phyloP scores from a whole-genome alignment of 2,797 vertebrate species.

The Karalla daura region DNA sequence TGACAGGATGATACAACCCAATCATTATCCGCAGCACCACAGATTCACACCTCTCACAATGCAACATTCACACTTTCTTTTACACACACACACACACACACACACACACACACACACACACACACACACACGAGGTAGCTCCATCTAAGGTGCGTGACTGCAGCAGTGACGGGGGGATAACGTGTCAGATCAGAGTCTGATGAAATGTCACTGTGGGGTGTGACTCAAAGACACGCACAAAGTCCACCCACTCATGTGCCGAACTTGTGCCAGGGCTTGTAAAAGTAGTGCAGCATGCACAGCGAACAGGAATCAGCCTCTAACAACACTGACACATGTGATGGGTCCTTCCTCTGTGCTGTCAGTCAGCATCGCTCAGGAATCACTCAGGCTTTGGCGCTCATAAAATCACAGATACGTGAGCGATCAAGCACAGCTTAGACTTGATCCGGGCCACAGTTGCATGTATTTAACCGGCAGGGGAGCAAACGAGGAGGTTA shows the following conservation, averaged over 20 bases:
- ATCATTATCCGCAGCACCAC: slow-evolving; percentile 46
- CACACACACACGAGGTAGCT: neutral
- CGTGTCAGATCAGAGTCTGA: slow-evolving; percentile 50
- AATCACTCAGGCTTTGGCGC: slow-evolving; percentile 36
- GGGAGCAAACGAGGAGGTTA: slow-evolving; percentile 27
- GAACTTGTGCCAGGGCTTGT: slow-evolving; percentile 28
- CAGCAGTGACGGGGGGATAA: slow-evolving; percentile 51
- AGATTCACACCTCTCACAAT: slow-evolving; percentile 47
- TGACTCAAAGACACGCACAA: slow-evolving; percentile 10
- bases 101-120: neutral
- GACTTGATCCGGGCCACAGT: slow-evolving; percentile 44
- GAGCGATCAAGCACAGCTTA: slow-evolving; percentile 9
- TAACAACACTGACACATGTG: slow-evolving; percentile 2
- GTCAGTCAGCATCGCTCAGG: slow-evolving; percentile 17
- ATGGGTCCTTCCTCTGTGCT: slow-evolving; percentile 30
- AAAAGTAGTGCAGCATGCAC: slow-evolving; percentile 16
- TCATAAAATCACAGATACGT: slow-evolving; percentile 36
- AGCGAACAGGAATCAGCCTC: slow-evolving; percentile 14
- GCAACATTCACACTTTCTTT: slow-evolving; percentile 38
- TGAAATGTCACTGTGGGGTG: slow-evolving; percentile 50
- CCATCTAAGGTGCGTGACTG: slow-evolving; percentile 29
- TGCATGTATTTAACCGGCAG: slow-evolving; percentile 53
- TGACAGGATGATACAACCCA: slow-evolving; percentile 52
- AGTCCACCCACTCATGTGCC: slow-evolving; percentile 14
- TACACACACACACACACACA: slow-evolving; percentile 2